A percentile compares a stretch with the other conserved stretches of the same genome.
Conservation (phyloP, 2,113 vertebrate genomes). For the Xerus inauris region DNA sequence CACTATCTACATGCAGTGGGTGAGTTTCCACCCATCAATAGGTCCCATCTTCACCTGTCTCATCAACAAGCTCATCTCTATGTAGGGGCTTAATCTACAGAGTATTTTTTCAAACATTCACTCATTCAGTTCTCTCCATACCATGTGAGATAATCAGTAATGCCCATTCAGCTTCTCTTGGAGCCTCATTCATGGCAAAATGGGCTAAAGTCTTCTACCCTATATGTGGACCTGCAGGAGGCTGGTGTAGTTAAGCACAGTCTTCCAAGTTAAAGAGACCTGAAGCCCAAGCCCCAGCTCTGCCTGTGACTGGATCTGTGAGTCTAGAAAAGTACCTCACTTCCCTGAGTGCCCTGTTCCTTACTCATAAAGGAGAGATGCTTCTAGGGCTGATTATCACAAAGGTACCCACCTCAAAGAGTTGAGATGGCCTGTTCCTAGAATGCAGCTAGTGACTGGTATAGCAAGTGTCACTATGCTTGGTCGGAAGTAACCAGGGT, state of each 20-base stretch:
- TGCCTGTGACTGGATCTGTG: background rate
- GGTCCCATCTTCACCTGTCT: background rate
- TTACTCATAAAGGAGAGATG: background rate
- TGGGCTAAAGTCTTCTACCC: background rate
- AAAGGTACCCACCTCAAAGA: background rate
- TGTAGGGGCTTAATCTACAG: background rate
- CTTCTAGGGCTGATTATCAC: background rate
- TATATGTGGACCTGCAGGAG: background rate
- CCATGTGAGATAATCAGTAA: background rate
- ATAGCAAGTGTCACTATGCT: background rate
- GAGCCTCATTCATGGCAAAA: background rate
- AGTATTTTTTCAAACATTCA: background rate
- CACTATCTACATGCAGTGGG: background rate
- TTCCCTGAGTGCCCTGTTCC: background rate
- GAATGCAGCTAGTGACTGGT: background rate
- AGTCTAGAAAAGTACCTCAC: background rate
- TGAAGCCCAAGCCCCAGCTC: background rate
- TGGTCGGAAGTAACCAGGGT: background rate
- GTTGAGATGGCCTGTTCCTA: background rate
- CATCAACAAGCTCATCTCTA: background rate
- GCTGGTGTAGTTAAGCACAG: background rate
- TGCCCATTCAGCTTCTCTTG: background rate
- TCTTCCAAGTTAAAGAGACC: background rate
- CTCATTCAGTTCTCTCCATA: background rate
- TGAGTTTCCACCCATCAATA: background rate